phyloP scores from a whole-genome alignment of 2,888 invertebrate genomes.

The Halictus ligatus region DNA sequence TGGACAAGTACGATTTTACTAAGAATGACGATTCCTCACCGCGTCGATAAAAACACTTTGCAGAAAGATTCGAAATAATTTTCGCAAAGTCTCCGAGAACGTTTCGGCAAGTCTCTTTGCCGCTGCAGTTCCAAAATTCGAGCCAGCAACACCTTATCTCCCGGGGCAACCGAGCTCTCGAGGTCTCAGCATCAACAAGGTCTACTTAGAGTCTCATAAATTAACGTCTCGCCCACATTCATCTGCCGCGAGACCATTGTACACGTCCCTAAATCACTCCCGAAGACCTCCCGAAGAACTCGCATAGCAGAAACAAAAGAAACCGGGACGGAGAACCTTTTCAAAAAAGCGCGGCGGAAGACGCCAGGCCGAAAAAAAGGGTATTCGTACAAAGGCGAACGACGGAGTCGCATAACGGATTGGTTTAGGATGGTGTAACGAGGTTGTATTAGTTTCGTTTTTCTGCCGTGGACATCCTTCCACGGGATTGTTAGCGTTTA shows the following conservation, averaged over 20 bases:
- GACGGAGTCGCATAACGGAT: slow-evolving; percentile 58
- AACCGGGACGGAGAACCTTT: slow-evolving; percentile 13
- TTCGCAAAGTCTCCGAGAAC: not conserved
- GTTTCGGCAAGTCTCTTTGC: not conserved
- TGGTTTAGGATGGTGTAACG: slow-evolving; percentile 41
- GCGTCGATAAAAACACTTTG: too few relatives aligned
- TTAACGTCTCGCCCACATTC: slow-evolving; percentile 59
- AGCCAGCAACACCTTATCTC: slow-evolving; percentile 4
- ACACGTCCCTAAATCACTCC: slow-evolving; percentile 62
- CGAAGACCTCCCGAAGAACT: slow-evolving; percentile 27
- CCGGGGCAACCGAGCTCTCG: slow-evolving; percentile 41
- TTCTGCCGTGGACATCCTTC: slow-evolving; percentile 13
- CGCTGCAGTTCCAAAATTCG: not conserved
- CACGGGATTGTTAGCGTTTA: slow-evolving; percentile 36
- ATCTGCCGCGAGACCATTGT: slow-evolving; percentile 50
- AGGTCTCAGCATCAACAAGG: slow-evolving; percentile 27
- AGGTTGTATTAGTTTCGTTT: slow-evolving; percentile 36
- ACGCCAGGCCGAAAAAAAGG: not conserved
- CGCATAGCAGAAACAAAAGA: slow-evolving; percentile 37
- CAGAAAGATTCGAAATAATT: not conserved
- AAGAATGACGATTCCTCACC: too few relatives aligned
- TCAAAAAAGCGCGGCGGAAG: slow-evolving; percentile 25
- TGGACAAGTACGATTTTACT: too few relatives aligned
- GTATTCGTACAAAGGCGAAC: slow-evolving; percentile 1
- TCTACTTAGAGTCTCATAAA: slow-evolving; percentile 49